Evolutionary conservation across 2,888 invertebrate genomes (phyloP), one percentile per base, ranked within the genome.

Genomic region (Andricus quercusramuli): DNA sequence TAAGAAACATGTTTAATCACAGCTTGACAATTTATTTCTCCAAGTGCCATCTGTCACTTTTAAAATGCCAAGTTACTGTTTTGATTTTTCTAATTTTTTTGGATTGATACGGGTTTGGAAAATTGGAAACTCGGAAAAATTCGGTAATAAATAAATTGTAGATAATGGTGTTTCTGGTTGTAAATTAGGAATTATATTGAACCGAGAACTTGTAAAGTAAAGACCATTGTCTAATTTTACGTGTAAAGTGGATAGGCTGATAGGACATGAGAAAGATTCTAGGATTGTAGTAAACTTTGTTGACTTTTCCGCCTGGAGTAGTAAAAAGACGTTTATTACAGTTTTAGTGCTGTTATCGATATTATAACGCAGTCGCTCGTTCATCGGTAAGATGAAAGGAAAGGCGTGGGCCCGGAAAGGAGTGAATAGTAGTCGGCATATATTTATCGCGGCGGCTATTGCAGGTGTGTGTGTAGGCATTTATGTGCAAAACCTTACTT

Each of bases 371-470:
- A 64, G 78, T 66, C 76, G 47, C 59, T 32, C 56, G 79, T 77
- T 82, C 83, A 82, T 85, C 86, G 86, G 83, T 51, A 70, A 86
- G 85, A 86, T 86, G 86, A 86, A 86, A 85, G 82, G 67, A 66
- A 78, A 74, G 56, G 80, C 70, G 65, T 77, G 78, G 77, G 81
- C 56, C 56, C 32, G 32, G 32, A 74, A 74, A 74, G 74, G 74
- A 74, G 13, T 37, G 74, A 74, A 74, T 74, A 74, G 74, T 74
- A 74, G 74, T 74, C 74, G 56, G 74, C 32, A 56, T 74, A 74
- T 74, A 74, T 74, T 74, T 74, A 74, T 56, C 56, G 74, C 56
- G 51, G 74, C 32, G 74, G 74, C 59, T 74, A 74, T 74, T 74
- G 32, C 56, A 74, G 56, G 74, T 74, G 74, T 74, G 70, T 29